Evolutionary conservation across 1,140 invertebrate species (phyloP).

Genomic region (Carcinoscorpius rotundicauda): DNA sequence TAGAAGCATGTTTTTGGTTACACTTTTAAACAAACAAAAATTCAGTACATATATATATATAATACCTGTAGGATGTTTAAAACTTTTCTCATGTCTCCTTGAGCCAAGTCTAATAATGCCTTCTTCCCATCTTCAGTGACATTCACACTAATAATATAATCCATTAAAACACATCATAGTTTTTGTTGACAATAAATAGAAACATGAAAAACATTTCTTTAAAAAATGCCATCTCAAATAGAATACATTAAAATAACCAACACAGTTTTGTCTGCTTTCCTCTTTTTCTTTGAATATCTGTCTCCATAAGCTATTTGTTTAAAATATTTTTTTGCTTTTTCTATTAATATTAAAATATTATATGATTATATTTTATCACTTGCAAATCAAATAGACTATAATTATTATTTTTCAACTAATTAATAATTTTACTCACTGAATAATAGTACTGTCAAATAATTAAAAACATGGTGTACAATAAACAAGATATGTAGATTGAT

Average conservation of each 20-base stretch:
- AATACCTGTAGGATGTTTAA: constrained; percentile 68
- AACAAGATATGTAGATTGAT: too few relatives aligned
- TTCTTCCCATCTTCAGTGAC: constrained; percentile 83
- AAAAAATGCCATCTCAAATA: not conserved
- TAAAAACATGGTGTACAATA: too few relatives aligned
- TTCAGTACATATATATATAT: constrained; percentile 2
- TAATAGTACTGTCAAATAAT: constrained; percentile 2
- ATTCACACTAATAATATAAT: constrained; percentile 32
- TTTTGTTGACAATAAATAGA: constrained; percentile 2
- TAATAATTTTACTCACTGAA: constrained; percentile 13
- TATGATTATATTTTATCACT: not conserved
- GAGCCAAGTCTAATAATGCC: constrained; percentile 74
- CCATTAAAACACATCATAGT: constrained; percentile 6
- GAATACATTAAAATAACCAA: not conserved
- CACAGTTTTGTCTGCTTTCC: too few relatives aligned
- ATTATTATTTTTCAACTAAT: constrained; percentile 5
- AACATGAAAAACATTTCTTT: constrained; percentile 1
- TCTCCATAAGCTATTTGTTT: too few relatives aligned
- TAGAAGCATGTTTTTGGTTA: not conserved
- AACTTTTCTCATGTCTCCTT: constrained; percentile 97
- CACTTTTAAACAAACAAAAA: too few relatives aligned
- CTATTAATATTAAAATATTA: constrained; percentile 1
- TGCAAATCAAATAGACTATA: constrained; percentile 5
- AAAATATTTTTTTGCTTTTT: not conserved
- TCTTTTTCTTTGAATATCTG: too few relatives aligned